phyloP scores from a whole-genome alignment of 2,888 invertebrate species.

The Blastobasis adustella region DNA sequence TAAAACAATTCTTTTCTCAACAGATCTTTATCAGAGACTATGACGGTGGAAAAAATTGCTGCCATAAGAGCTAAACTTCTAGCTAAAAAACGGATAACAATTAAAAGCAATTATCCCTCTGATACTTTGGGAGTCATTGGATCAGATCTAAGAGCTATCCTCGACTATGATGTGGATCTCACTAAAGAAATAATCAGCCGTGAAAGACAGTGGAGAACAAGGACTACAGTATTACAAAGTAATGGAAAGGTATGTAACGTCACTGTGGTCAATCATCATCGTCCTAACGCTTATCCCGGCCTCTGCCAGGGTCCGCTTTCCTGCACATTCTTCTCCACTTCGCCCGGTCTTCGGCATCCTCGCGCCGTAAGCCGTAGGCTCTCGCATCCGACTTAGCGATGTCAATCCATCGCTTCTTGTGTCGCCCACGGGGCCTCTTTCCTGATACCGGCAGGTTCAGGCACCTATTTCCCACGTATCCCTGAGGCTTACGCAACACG shows the following conservation, averaged over 20 bases:
- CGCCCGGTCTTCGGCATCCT: too few species aligned
- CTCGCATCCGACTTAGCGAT: too few species aligned
- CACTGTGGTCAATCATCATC: too few species aligned
- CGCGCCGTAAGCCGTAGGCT: too few species aligned
- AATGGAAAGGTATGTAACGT: constrained; percentile 85
- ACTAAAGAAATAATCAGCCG: constrained; percentile 97
- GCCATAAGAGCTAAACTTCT: constrained; percentile 98
- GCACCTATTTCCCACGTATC: too few species aligned
- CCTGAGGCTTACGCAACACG: too few species aligned
- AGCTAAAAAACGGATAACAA: constrained; percentile 96
- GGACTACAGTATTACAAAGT: constrained; percentile 96
- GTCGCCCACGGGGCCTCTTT: too few species aligned
- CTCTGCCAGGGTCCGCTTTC: too few species aligned
- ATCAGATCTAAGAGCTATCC: constrained; percentile 89
- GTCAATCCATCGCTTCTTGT: too few species aligned
- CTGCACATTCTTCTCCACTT: too few species aligned
- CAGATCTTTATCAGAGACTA: constrained; percentile 95
- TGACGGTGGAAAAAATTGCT: constrained; percentile 98
- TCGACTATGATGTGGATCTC: constrained; percentile 96
- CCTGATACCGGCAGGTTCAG: too few species aligned
- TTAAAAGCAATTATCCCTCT: constrained; percentile 91
- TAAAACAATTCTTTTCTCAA: constrained; percentile 7
- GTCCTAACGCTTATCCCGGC: too few species aligned
- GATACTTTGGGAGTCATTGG: constrained; percentile 88
- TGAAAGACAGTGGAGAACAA: constrained; percentile 96